Evolutionary conservation across 2,797 vertebrate species (phyloP).

Genomic region (Enteromius trimaculatus): DNA sequence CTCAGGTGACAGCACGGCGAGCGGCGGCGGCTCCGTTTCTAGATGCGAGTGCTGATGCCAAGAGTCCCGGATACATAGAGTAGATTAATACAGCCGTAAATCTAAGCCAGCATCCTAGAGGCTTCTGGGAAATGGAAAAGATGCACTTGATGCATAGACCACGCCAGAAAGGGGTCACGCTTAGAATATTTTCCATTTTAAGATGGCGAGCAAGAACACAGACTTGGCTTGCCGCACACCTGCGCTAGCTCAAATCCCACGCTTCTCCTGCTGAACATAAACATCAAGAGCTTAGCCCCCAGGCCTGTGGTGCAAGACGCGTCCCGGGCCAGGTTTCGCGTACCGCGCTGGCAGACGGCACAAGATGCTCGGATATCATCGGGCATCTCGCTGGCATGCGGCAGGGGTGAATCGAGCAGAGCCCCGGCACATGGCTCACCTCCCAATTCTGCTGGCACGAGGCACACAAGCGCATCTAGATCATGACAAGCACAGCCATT

Average conservation of each 20-base stretch:
- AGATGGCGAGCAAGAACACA: neutral
- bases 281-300: constrained; percentile 41
- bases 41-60: constrained; percentile 36
- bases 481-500: constrained; percentile 68
- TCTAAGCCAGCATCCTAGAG: constrained; percentile 29
- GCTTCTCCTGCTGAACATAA: constrained; percentile 14
- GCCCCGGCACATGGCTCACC: constrained; percentile 72
- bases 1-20: constrained; percentile 39
- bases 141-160: constrained; percentile 43
- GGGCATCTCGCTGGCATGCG: constrained; percentile 44
- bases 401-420: constrained; percentile 49
- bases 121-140: constrained; percentile 48
- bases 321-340: constrained; percentile 38
- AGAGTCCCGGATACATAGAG: constrained; percentile 40
- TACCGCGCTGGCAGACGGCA: constrained; percentile 33
- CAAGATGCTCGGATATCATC: constrained; percentile 29
- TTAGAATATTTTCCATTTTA: constrained; percentile 12
- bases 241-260: constrained; percentile 5
- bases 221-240: constrained; percentile 12
- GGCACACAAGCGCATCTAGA: constrained; percentile 70
- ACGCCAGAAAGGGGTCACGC: constrained; percentile 6
- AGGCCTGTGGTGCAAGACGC: constrained; percentile 25
- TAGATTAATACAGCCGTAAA: constrained; percentile 48
- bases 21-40: constrained; percentile 7
- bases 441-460: constrained; percentile 74